phyloP scores from a whole-genome alignment of 2,888 invertebrate species.

The Spialia ferax region DNA sequence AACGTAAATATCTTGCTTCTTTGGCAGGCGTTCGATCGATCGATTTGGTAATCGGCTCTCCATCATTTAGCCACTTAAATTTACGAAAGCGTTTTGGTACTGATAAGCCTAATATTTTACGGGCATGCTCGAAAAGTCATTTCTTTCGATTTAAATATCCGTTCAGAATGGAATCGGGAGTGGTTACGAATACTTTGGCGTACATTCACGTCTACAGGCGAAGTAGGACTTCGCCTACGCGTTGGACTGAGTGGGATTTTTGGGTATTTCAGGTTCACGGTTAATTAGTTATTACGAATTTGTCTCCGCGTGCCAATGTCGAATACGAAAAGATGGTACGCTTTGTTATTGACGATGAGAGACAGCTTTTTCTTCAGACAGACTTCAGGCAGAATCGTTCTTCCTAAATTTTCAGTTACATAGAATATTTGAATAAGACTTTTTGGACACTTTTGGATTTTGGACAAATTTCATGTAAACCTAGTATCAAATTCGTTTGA shows the following conservation, averaged over 20 bases:
- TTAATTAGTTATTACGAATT: slow-evolving; percentile 47
- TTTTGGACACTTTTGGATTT: not conserved
- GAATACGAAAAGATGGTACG: slow-evolving; percentile 36
- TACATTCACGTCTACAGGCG: slow-evolving; percentile 16
- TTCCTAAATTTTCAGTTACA: no score
- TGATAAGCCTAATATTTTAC: slow-evolving; percentile 5
- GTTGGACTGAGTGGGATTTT: slow-evolving; percentile 45
- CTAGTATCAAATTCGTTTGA: not conserved
- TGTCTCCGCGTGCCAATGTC: slow-evolving; percentile 54
- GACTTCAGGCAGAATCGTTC: no score
- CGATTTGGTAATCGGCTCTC: slow-evolving; percentile 13
- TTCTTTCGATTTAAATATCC: not conserved
- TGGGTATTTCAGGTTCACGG: slow-evolving; percentile 64
- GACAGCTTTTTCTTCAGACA: no score
- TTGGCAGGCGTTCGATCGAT: slow-evolving; percentile 8
- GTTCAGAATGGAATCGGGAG: not conserved
- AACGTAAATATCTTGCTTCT: slow-evolving; percentile 20
- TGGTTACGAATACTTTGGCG: slow-evolving; percentile 3
- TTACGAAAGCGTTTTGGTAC: not conserved
- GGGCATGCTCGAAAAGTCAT: not conserved
- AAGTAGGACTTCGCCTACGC: slow-evolving; percentile 40
- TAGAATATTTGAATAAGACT: not conserved
- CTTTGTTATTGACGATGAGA: not conserved
- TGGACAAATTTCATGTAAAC: no score
- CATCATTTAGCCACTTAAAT: not conserved